Percentiles rank a stretch among this genome's conserved stretches.
Evolutionary conservation across 1,140 invertebrate species (phyloP).

Genomic region (Euura saliciscinereae): DNA sequence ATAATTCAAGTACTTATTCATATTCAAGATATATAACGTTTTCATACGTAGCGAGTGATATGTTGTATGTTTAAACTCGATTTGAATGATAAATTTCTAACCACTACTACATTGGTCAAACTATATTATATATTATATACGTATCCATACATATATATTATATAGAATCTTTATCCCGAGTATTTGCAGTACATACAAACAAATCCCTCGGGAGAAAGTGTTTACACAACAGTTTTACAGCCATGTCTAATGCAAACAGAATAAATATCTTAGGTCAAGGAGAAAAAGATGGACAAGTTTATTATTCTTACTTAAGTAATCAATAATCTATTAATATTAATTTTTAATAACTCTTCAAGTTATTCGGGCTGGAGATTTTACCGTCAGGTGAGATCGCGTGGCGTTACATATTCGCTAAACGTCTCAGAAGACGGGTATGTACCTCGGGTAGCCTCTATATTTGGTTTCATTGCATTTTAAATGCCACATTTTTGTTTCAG

Average conservation of each 20-base stretch:
- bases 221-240: not conserved
- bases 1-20: conserved; percentile 8
- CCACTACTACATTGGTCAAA: not conserved
- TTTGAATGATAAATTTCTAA: not conserved
- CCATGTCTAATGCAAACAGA: not conserved
- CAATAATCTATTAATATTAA: not conserved
- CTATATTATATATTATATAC: not conserved
- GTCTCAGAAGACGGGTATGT: not conserved
- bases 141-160: not conserved
- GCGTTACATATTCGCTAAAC: not conserved
- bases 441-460: not conserved
- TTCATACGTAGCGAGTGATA: conserved; percentile 19
- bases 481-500: not conserved
- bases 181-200: not conserved
- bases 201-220: not conserved
- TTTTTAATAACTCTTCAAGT: not conserved
- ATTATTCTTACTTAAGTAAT: not conserved
- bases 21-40: conserved; percentile 1
- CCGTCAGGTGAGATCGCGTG: not conserved
- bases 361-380: not conserved
- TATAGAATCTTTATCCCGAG: not conserved
- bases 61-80: not conserved
- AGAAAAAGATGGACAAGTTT: not conserved
- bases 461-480: conserved; percentile 1
- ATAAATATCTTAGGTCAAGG: not conserved